Conservation (phyloP, 1,140 invertebrate genomes). For the Cryptotermes secundus region DNA sequence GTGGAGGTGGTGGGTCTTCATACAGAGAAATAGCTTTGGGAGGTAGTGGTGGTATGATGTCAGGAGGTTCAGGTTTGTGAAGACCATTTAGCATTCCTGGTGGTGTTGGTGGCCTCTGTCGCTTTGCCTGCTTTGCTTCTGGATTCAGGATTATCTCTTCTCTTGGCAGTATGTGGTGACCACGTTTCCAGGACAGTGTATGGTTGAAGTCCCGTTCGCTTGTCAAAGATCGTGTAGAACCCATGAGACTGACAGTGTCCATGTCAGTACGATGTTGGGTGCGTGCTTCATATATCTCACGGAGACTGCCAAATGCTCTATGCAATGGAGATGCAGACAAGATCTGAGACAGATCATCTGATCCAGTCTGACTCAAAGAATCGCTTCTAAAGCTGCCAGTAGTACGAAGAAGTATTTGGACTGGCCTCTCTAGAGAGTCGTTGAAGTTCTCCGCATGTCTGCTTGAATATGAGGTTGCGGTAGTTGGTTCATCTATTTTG, state of each 20-base stretch:
- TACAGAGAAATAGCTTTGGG: conserved; percentile 53
- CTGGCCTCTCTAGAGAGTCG: conserved; percentile 57
- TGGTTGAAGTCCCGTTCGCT: conserved; percentile 39
- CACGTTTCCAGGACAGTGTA: conserved; percentile 43
- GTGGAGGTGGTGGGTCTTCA: conserved; percentile 59
- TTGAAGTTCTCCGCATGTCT: conserved; percentile 43
- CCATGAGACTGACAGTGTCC: conserved; percentile 38
- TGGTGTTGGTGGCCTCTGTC: conserved; percentile 32
- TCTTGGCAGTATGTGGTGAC: background rate
- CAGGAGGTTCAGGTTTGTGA: background rate
- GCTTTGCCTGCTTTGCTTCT: conserved; percentile 34
- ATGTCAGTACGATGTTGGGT: conserved; percentile 37
- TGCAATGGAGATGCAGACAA: conserved; percentile 28
- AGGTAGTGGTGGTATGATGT: conserved; percentile 25
- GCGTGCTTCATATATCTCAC: conserved; percentile 68
- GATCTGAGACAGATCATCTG: conserved; percentile 25
- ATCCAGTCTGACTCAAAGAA: conserved; percentile 29
- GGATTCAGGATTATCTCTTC: conserved; percentile 39
- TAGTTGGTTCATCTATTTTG: background rate
- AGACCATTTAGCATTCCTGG: conserved; percentile 1
- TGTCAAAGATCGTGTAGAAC: conserved; percentile 39
- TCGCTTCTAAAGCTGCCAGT: conserved; percentile 64
- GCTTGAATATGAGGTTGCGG: background rate
- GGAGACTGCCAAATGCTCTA: conserved; percentile 59
- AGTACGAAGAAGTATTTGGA: conserved; percentile 55